A percentile compares a stretch with the other conserved stretches of the same genome.
Evolutionary conservation across 2,888 invertebrate species (phyloP).

Genomic region (Synanthedon myopaeformis): DNA sequence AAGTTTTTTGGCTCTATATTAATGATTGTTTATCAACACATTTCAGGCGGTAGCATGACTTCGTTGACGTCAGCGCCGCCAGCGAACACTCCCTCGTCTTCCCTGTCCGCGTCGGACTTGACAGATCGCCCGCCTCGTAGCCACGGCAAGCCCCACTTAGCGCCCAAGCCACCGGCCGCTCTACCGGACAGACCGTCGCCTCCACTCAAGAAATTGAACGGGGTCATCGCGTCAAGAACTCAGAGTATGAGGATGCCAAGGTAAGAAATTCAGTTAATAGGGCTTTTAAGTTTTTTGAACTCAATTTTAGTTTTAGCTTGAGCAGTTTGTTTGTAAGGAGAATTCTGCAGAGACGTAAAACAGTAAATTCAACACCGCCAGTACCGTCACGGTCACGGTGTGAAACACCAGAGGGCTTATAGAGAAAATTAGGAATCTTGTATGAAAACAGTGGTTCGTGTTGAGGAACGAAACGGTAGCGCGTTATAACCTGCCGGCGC

Average conservation of each 20-base stretch:
- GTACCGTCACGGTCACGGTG: no score
- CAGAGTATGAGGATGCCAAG: slow-evolving; percentile 88
- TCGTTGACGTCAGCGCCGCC: slow-evolving; percentile 44
- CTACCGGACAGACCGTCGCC: slow-evolving; percentile 68
- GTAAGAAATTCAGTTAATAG: slow-evolving; percentile 23
- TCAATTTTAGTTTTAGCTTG: no score
- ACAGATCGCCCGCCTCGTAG: slow-evolving; percentile 64
- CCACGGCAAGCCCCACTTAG: slow-evolving; percentile 85
- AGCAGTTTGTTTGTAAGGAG: no score
- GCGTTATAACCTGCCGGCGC: no score
- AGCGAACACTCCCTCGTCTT: slow-evolving; percentile 29
- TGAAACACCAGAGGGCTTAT: no score
- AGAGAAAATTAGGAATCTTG: no score
- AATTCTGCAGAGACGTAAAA: no score
- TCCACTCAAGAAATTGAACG: slow-evolving; percentile 75
- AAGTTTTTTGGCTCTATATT: no score
- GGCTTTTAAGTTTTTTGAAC: no score
- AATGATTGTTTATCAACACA: neutral
- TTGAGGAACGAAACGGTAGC: no score
- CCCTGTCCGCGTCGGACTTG: slow-evolving; percentile 55
- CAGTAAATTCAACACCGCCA: no score
- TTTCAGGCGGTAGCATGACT: slow-evolving; percentile 58
- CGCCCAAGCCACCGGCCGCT: slow-evolving; percentile 81
- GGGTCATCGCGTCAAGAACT: slow-evolving; percentile 76
- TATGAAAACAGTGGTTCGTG: no score